A percentile compares a stretch with the other conserved stretches of the same genome.
phyloP scores from a whole-genome alignment of 2,113 vertebrate genomes.

The Heptranchias perlo region DNA sequence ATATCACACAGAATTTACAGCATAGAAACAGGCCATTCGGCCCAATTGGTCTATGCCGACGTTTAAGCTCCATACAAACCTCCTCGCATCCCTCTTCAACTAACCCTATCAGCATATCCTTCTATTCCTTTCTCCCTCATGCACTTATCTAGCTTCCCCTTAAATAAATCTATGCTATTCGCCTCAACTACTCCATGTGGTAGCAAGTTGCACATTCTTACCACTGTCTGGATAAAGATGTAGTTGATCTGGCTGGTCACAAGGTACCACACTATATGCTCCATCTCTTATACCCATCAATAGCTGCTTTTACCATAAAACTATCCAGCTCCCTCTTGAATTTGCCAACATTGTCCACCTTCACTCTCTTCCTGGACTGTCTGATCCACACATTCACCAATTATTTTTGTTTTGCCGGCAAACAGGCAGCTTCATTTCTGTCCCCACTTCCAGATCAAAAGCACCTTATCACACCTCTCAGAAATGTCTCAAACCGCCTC shows the following conservation, averaged over 20 bases:
- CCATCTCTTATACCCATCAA: background rate
- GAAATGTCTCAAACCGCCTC: background rate
- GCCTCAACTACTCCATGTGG: background rate
- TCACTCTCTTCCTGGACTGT: background rate
- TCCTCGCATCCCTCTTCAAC: background rate
- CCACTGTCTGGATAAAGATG: background rate
- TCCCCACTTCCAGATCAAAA: background rate
- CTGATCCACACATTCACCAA: background rate
- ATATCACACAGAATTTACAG: background rate
- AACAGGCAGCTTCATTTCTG: background rate
- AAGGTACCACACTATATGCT: background rate
- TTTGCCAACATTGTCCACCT: background rate
- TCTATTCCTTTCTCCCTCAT: background rate
- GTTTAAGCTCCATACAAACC: background rate
- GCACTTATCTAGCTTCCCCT: background rate
- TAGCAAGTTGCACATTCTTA: background rate
- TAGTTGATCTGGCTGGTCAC: background rate
- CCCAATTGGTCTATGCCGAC: background rate
- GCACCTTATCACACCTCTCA: background rate
- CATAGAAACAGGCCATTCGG: background rate
- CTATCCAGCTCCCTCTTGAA: background rate
- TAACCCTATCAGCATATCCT: background rate
- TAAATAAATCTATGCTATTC: background rate
- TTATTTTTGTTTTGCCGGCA: background rate
- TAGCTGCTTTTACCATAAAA: background rate